Conservation (phyloP, 2,888 invertebrate species). For the Nebria brevicollis region DNA sequence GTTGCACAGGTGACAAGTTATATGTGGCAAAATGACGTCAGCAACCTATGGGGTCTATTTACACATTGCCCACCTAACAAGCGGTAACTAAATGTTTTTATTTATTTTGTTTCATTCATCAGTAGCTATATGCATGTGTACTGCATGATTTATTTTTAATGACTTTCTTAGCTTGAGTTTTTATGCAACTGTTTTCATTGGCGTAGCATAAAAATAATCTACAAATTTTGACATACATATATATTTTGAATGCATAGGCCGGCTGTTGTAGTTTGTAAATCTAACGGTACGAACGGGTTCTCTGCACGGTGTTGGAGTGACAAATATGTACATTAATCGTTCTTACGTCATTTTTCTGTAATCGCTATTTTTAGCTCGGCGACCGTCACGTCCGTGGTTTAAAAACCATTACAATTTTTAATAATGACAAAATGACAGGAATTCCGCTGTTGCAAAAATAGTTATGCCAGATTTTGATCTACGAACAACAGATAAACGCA, state of each 20-base stretch:
- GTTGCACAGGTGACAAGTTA: slow-evolving; percentile 22
- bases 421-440: slow-evolving; percentile 40
- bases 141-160: slow-evolving; percentile 11
- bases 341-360: slow-evolving; percentile 39
- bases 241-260: no score
- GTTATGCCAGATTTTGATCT: neutral
- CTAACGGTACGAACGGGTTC: neutral
- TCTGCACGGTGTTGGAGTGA: neutral
- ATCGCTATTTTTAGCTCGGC: slow-evolving; percentile 39
- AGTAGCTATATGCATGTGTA: slow-evolving; percentile 3
- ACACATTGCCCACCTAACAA: slow-evolving; percentile 11
- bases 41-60: slow-evolving; percentile 9
- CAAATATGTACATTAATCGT: slow-evolving; percentile 34
- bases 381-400: slow-evolving; percentile 31
- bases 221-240: no score
- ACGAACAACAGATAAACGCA: neutral
- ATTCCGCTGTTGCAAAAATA: slow-evolving; percentile 35
- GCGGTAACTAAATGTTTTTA: slow-evolving; percentile 3
- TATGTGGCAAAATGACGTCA: slow-evolving; percentile 25
- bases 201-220: neutral
- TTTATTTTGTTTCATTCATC: slow-evolving; percentile 17
- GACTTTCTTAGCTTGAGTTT: neutral
- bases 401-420: slow-evolving; percentile 39
- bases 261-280: neutral
- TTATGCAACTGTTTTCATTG: neutral